A percentile compares a stretch with the other conserved stretches of the same genome.
These are phyloP conservation scores for Dendrophyllia cribrosa DNA, from an alignment of 64 coral and sea anemone genomes.

Conservation along the genomic window DNA sequence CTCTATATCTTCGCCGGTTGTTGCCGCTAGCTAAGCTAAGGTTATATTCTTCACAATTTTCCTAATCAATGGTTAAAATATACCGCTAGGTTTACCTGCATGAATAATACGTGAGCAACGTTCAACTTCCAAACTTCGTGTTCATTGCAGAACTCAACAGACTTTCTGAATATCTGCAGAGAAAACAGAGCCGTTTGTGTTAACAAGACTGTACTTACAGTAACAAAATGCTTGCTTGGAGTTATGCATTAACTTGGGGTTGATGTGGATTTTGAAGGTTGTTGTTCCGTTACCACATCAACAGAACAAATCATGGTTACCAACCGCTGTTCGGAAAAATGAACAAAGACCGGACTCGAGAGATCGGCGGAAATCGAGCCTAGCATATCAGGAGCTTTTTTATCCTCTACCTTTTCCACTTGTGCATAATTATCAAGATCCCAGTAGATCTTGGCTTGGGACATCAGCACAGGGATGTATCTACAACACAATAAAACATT, in stretches of 20 bases:
- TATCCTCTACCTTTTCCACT: slow-evolving; percentile 91
- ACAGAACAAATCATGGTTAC: no score
- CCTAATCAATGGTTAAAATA: neutral
- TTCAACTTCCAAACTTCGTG: slow-evolving; percentile 98
- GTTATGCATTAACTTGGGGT: no score
- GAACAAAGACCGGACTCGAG: no score
- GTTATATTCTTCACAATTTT: no score
- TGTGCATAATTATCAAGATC: slow-evolving; percentile 99
- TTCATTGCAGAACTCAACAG: slow-evolving; percentile 99
- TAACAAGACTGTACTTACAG: neutral
- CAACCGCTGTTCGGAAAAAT: no score
- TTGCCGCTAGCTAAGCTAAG: no score
- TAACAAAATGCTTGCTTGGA: no score
- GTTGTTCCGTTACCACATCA: no score
- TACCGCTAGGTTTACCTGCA: slow-evolving; percentile 78
- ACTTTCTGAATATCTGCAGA: slow-evolving; percentile 97
- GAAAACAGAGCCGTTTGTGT: neutral
- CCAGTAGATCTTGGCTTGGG: slow-evolving; percentile 99
- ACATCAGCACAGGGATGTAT: slow-evolving; percentile 98
- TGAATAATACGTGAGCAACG: slow-evolving; percentile 98
- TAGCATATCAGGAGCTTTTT: neutral
- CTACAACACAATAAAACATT: slow-evolving; percentile 43
- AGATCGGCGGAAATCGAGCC: no score
- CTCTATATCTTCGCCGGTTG: no score
- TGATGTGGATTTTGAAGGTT: no score